phyloP scores from a whole-genome alignment of 2,888 invertebrate species.

The Orchesellides sinensis region DNA sequence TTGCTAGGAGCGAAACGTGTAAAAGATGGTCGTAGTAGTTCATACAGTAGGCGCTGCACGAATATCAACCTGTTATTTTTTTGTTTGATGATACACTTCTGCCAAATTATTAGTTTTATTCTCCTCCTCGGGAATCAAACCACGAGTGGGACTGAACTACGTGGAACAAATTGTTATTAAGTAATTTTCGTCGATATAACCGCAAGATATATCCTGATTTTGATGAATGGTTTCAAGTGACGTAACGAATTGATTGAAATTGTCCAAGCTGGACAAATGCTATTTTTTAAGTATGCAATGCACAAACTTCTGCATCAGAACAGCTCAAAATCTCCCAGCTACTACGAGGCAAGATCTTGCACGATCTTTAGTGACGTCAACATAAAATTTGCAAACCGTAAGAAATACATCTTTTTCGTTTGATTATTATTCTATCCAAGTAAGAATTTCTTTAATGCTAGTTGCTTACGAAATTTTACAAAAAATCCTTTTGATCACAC shows the following conservation, averaged over 20 bases:
- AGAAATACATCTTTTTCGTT: too few species aligned
- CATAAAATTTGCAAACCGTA: too few species aligned
- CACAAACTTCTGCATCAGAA: neutral
- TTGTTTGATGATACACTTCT: neutral
- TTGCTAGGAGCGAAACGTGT: neutral
- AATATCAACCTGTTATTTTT: neutral
- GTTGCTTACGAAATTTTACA: too few species aligned
- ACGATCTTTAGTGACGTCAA: too few species aligned
- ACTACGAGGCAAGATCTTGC: too few species aligned
- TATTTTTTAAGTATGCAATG: too few species aligned
- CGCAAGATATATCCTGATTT: neutral
- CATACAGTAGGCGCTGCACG: neutral
- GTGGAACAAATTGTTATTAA: slow-evolving; percentile 7
- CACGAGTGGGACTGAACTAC: slow-evolving; percentile 10
- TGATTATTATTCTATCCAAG: too few species aligned
- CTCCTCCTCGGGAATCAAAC: slow-evolving; percentile 21
- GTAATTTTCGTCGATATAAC: neutral
- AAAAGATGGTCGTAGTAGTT: neutral
- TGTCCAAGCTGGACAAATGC: too few species aligned
- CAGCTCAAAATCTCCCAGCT: too few species aligned
- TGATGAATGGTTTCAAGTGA: neutral
- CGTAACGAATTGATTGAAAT: too few species aligned
- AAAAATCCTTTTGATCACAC: slow-evolving; percentile 29
- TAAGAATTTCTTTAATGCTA: too few species aligned
- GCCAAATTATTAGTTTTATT: slow-evolving; percentile 1